Evolutionary conservation across 1,140 invertebrate genomes (phyloP).

Genomic region (Heliconius himera): DNA sequence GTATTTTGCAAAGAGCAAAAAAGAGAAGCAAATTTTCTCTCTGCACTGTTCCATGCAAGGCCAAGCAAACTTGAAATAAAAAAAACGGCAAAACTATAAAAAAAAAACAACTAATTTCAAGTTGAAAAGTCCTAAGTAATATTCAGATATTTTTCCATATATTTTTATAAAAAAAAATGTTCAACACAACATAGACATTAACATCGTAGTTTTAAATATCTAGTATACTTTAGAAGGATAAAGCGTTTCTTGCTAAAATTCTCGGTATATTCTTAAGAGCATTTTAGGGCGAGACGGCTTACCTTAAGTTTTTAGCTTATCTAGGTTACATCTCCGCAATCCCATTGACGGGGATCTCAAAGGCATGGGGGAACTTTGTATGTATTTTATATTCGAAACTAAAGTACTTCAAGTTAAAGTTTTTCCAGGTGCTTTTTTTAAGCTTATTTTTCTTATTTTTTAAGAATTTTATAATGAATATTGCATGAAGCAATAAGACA

Average conservation of each 20-base stretch:
- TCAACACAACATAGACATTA: background rate
- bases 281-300: conserved; percentile 30
- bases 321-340: conserved; percentile 50
- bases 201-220: background rate
- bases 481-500: too few relatives aligned
- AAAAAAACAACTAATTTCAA: too few relatives aligned
- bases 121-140: too few relatives aligned
- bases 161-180: background rate
- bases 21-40: too few relatives aligned
- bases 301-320: conserved; percentile 42
- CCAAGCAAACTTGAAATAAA: too few relatives aligned
- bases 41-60: too few relatives aligned
- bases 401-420: background rate
- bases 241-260: conserved; percentile 2
- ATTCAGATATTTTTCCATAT: background rate
- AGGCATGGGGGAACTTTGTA: conserved; percentile 8
- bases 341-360: conserved; percentile 36
- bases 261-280: conserved; percentile 24
- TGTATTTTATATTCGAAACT: conserved; percentile 15
- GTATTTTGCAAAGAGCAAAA: too few relatives aligned
- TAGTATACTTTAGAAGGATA: background rate
- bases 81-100: too few relatives aligned
- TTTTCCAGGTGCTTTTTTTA: background rate
- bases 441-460: background rate
- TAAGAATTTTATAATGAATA: background rate